A percentile compares a stretch with the other conserved stretches of the same genome.
phyloP scores from a whole-genome alignment of 2,113 vertebrate genomes.

The Grallaria varia region DNA sequence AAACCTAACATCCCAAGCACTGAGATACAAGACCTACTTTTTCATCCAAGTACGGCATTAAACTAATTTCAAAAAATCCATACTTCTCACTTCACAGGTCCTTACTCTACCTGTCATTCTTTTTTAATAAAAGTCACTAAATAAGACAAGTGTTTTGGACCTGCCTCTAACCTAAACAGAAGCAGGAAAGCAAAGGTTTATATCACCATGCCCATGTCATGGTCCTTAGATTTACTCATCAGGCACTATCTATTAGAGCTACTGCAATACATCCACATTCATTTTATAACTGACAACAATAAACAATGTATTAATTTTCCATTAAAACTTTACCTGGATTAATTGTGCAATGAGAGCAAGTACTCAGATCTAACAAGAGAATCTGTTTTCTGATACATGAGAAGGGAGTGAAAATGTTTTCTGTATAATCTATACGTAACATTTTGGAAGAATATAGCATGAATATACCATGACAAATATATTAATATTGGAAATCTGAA shows the following conservation, averaged over 20 bases:
- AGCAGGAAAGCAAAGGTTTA: background rate
- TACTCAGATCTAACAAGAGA: background rate
- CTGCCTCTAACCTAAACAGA: background rate
- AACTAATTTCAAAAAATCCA: background rate
- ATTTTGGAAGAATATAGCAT: background rate
- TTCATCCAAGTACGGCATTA: background rate
- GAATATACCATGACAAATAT: background rate
- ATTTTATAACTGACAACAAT: background rate
- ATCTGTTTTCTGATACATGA: background rate
- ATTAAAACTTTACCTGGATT: background rate
- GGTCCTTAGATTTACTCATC: background rate
- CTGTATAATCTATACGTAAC: background rate
- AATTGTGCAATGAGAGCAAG: background rate
- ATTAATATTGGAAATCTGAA: background rate
- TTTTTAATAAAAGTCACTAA: background rate
- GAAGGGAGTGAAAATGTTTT: background rate
- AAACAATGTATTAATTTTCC: background rate
- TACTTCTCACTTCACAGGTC: background rate
- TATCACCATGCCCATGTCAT: background rate
- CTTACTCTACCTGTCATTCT: background rate
- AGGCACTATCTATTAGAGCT: background rate
- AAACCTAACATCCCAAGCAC: background rate
- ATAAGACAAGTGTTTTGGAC: background rate
- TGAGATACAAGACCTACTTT: background rate
- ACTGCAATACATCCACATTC: background rate